Conservation (phyloP, 2,113 vertebrate genomes). For the Narcine bancroftii region DNA sequence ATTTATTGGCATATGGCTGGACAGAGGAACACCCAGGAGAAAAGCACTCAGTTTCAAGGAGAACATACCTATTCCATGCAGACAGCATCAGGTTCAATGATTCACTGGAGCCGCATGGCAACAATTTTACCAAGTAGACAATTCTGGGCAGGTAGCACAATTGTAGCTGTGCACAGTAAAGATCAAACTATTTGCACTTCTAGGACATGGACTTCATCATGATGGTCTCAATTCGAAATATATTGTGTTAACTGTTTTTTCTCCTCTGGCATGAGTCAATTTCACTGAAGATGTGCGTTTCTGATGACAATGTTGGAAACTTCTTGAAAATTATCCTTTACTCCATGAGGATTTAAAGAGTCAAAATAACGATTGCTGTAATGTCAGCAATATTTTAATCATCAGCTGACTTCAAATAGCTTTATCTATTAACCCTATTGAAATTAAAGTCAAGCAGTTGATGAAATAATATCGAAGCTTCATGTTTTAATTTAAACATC, state of each 20-base stretch:
- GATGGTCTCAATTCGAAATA: neutral
- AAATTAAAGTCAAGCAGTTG: conserved; percentile 12
- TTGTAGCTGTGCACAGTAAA: neutral
- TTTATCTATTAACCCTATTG: neutral
- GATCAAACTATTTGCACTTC: neutral
- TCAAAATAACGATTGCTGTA: neutral
- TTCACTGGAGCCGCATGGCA: neutral
- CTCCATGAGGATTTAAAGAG: neutral
- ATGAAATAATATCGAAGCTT: no score
- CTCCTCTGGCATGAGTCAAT: neutral
- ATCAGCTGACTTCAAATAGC: conserved; percentile 11
- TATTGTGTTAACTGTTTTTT: neutral
- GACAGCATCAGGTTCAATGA: no score
- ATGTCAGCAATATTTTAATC: neutral
- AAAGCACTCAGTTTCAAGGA: no score
- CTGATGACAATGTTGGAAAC: neutral
- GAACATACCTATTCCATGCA: no score
- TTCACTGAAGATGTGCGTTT: neutral
- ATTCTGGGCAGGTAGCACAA: no score
- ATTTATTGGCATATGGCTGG: no score
- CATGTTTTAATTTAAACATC: neutral
- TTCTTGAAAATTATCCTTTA: neutral
- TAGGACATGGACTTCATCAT: neutral
- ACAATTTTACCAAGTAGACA: neutral
- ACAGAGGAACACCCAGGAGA: no score